Percentiles rank a stretch among this genome's conserved stretches.
phyloP scores from a whole-genome alignment of 2,113 vertebrate genomes.

The Cisticola juncidis region DNA sequence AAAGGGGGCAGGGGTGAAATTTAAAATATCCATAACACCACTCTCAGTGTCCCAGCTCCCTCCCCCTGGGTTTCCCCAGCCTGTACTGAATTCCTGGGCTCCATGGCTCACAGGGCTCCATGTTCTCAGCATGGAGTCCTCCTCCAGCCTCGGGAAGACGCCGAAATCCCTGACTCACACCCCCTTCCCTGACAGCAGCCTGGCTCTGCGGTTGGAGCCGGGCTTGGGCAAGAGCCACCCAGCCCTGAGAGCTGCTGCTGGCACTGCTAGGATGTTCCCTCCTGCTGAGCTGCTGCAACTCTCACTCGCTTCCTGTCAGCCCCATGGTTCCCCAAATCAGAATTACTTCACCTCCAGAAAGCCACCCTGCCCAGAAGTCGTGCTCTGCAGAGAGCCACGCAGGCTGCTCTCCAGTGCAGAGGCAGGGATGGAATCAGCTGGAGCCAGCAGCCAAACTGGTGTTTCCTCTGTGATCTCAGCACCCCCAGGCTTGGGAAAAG shows the following conservation, averaged over 20 bases:
- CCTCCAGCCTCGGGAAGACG: fast-evolving
- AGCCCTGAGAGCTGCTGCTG: neutral
- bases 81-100: neutral
- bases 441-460: neutral
- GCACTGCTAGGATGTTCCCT: neutral
- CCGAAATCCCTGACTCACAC: neutral
- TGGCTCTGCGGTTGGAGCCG: fast-evolving
- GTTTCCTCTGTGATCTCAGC: neutral
- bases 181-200: neutral
- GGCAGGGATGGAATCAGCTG: neutral
- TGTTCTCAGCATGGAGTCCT: neutral
- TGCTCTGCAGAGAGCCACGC: fast-evolving
- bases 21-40: too few species aligned
- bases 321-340: neutral
- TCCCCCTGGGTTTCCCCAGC: neutral
- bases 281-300: neutral
- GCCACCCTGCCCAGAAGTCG: neutral
- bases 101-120: fast-evolving
- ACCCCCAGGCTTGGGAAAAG: neutral
- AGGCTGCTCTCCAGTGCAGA: neutral
- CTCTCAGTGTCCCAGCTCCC: neutral
- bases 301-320: neutral
- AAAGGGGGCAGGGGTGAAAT: neutral
- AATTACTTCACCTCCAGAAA: neutral
- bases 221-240: neutral